Evolutionary conservation across 1,140 invertebrate genomes (phyloP), one percentile per base, ranked within the genome.

Genomic region (Thalassaphorura encarpata): DNA sequence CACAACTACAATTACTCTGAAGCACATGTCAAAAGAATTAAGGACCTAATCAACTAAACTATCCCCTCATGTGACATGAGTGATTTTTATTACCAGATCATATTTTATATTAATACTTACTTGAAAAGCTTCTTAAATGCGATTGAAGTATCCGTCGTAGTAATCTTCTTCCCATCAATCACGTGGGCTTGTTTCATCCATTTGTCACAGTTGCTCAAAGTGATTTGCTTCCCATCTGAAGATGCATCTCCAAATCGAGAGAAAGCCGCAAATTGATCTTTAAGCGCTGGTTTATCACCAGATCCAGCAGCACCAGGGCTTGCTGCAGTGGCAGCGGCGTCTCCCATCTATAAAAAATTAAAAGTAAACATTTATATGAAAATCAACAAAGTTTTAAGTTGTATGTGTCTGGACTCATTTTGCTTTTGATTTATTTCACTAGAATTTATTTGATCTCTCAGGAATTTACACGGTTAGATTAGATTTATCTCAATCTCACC

Each of bases 131-230:
- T 89, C 69, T 89, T 90, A 70, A 90, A 92, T 67, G 83, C 80
- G 42, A 92, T 91, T 27, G 83, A 87, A 0, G 87, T 91, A 66
- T 92, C 88, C 2, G 87, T 91, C 8, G 89, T 89, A 0, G 87
- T 88, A 54, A 90, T 84, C 65, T 83, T 87, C 71, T 90, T 91
- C 0, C 80, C 83, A 63, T 92, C 89, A 49, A 94, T 86, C n/a
- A 94, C 85, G 68, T 85, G 84, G 0, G 90, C 89, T 69, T 94
- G 89, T 65, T 92, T 93, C 81, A 94, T 86, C 89, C 90, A 94
- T 71, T 93, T 93, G 71, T 94, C 61, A 16, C 29, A 52, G 28
- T 62, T 56, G 15, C 84, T 86, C 1, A 92, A 71, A 0, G 89
- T 91, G 47, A 93, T 87, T 21, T 79, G 75, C 69, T 86, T 89